Percentiles rank a stretch among this genome's conserved stretches.
Conservation (phyloP, 2,888 invertebrate genomes). For the Hydriomena furcata region DNA sequence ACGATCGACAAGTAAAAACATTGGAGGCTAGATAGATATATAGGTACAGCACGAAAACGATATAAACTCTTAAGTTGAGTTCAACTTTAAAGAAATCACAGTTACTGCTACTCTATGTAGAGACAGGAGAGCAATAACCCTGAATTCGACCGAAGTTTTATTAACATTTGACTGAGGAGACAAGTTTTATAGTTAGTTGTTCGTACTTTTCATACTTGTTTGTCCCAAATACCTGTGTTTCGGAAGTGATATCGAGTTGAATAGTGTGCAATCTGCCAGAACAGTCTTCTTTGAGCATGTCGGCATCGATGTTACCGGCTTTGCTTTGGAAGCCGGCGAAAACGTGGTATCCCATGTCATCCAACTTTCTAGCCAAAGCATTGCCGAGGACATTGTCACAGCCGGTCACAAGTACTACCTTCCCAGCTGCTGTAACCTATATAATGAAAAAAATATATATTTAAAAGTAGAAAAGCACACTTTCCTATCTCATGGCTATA, state of each 20-base stretch:
- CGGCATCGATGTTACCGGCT: slow-evolving; percentile 87
- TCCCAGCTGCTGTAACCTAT: slow-evolving; percentile 91
- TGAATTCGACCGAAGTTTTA: slow-evolving; percentile 8
- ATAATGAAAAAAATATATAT: too few species aligned
- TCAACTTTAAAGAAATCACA: slow-evolving; percentile 8
- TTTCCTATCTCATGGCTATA: too few species aligned
- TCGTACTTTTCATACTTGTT: background rate
- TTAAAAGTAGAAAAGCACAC: too few species aligned
- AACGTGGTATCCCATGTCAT: slow-evolving; percentile 93
- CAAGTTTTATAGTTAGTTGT: slow-evolving; percentile 2
- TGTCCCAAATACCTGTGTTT: slow-evolving; percentile 81
- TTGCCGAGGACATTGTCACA: slow-evolving; percentile 91
- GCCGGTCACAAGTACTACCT: slow-evolving; percentile 92
- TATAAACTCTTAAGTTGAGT: slow-evolving; percentile 6
- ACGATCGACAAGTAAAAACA: slow-evolving; percentile 1
- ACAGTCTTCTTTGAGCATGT: slow-evolving; percentile 90
- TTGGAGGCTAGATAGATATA: slow-evolving; percentile 1
- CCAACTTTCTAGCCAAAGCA: slow-evolving; percentile 89
- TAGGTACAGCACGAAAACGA: background rate
- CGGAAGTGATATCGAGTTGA: slow-evolving; percentile 92
- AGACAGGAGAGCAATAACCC: slow-evolving; percentile 2
- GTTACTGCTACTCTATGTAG: slow-evolving; percentile 11
- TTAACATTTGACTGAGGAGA: slow-evolving; percentile 5
- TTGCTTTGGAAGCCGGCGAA: slow-evolving; percentile 91
- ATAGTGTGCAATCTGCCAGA: slow-evolving; percentile 89